phyloP scores from a whole-genome alignment of 1,140 invertebrate species.

The Macrobrachium nipponense region DNA sequence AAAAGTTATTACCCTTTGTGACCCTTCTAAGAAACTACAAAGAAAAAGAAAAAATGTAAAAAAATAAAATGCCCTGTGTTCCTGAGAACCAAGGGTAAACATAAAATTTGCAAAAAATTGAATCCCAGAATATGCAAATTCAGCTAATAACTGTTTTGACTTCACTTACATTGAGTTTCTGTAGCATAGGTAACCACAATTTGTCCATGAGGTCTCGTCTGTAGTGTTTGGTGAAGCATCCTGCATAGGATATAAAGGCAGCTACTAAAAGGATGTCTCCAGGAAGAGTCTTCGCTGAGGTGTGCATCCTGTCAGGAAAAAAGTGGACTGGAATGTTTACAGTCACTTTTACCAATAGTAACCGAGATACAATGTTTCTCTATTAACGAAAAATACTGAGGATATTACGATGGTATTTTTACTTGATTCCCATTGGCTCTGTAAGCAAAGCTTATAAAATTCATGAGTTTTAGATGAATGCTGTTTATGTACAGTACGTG shows the following conservation, averaged over 20 bases:
- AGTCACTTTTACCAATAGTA: too few species aligned
- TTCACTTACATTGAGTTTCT: constrained; percentile 66
- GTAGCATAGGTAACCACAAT: constrained; percentile 81
- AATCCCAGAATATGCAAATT: not conserved
- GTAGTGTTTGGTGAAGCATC: constrained; percentile 95
- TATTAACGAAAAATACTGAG: too few species aligned
- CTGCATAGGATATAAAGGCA: constrained; percentile 96
- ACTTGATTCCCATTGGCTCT: too few species aligned
- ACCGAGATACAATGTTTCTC: not conserved
- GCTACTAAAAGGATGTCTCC: constrained; percentile 93
- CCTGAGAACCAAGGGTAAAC: not conserved
- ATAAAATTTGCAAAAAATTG: not conserved
- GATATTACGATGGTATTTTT: too few species aligned
- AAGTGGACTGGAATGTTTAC: not conserved
- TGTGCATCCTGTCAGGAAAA: constrained; percentile 46
- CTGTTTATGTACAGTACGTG: too few species aligned
- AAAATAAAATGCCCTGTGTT: too few species aligned
- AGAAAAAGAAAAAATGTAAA: too few species aligned
- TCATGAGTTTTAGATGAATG: too few species aligned
- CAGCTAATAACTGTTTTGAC: constrained; percentile 66
- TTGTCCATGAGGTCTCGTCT: constrained; percentile 89
- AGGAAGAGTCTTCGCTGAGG: constrained; percentile 83
- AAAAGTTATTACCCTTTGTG: too few species aligned
- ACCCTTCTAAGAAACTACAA: too few species aligned
- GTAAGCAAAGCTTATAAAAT: too few species aligned